phyloP scores from a whole-genome alignment of 2,113 vertebrate genomes.

The Vulpes ferrilata region DNA sequence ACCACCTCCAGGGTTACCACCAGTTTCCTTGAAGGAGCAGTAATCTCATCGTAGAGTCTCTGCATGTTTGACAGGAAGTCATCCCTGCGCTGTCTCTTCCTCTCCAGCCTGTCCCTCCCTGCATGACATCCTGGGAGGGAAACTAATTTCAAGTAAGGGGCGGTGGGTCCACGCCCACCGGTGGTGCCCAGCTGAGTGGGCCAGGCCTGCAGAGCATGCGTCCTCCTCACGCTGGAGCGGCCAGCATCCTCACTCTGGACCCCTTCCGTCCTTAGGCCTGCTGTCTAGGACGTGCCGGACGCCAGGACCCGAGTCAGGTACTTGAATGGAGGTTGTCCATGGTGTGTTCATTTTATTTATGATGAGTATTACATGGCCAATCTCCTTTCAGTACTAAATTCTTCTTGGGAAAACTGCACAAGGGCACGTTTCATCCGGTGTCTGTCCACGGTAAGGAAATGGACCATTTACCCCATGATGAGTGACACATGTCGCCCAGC shows the following conservation, averaged over 20 bases:
- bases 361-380: conserved; percentile 85
- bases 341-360: conserved; percentile 83
- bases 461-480: accelerated
- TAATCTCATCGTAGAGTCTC: accelerated
- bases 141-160: background rate
- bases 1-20: accelerated
- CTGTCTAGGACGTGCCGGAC: accelerated
- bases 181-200: background rate
- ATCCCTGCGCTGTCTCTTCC: background rate
- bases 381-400: conserved; percentile 78
- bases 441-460: conserved; percentile 14
- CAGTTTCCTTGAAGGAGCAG: accelerated
- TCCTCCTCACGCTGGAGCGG: accelerated
- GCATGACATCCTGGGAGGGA: background rate
- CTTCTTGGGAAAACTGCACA: conserved; percentile 50
- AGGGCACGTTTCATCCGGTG: background rate
- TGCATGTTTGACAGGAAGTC: accelerated
- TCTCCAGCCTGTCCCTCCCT: background rate
- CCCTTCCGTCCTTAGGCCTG: background rate
- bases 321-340: conserved; percentile 81
- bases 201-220: accelerated
- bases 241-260: background rate
- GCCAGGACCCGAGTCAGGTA: conserved; percentile 30
- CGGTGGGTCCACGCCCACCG: accelerated
- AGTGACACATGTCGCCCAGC: accelerated